phyloP scores from a whole-genome alignment of 2,113 vertebrate species.

The Grantiella picta region DNA sequence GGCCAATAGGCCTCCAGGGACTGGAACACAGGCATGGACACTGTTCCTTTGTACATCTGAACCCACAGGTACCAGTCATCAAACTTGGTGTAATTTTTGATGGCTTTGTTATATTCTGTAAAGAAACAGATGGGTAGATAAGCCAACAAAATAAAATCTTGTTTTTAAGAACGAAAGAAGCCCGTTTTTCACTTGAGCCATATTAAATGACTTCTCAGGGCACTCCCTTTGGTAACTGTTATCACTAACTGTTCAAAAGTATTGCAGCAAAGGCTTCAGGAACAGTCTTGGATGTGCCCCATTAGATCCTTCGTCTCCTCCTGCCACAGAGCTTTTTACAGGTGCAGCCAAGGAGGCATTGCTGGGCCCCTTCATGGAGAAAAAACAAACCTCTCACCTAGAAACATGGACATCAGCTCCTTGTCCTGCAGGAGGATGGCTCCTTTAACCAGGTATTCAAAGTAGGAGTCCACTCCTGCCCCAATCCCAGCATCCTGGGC shows the following conservation, averaged over 20 bases:
- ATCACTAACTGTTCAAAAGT: background rate
- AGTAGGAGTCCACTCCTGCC: constrained; percentile 95
- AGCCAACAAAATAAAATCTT: background rate
- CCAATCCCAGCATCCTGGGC: constrained; percentile 96
- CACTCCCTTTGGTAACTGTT: background rate
- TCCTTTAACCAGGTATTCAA: constrained; percentile 97
- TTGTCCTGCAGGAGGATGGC: constrained; percentile 92
- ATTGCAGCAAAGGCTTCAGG: background rate
- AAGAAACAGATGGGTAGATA: constrained; percentile 6
- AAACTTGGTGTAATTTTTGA: constrained; percentile 95
- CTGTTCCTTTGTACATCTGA: constrained; percentile 97
- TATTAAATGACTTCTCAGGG: background rate
- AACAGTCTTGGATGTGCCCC: background rate
- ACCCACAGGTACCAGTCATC: constrained; percentile 99
- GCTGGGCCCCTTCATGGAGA: background rate
- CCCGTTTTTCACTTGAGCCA: background rate
- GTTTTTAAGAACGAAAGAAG: background rate
- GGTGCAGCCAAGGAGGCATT: background rate
- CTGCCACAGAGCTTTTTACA: background rate
- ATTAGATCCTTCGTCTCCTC: background rate
- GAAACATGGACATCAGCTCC: constrained; percentile 91
- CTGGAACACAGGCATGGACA: constrained; percentile 98
- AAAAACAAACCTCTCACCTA: constrained; percentile 72
- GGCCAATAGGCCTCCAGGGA: constrained; percentile 98
- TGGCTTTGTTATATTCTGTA: constrained; percentile 89